Evolutionary conservation across 2,888 invertebrate genomes (phyloP).

Genomic region (Tachina grossa): DNA sequence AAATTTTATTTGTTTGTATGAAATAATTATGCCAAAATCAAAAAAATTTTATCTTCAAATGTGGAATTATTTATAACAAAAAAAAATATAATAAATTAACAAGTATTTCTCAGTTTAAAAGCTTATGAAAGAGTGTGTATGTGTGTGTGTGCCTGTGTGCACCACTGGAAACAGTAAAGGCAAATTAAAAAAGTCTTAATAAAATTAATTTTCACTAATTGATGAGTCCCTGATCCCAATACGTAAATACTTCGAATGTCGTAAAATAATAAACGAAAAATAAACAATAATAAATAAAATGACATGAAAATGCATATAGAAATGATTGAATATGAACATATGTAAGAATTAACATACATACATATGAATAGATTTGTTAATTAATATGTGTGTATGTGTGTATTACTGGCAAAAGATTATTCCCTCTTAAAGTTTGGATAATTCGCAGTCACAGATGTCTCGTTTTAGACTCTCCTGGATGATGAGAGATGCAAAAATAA

Average conservation of each 20-base stretch:
- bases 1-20: background rate
- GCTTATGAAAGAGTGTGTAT: background rate
- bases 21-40: conserved; percentile 46
- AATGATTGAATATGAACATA: conserved; percentile 24
- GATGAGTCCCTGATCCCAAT: conserved; percentile 82
- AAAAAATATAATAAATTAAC: background rate
- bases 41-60: conserved; percentile 42
- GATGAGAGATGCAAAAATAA: background rate
- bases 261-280: conserved; percentile 34
- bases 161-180: conserved; percentile 40
- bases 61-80: conserved; percentile 39
- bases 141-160: background rate
- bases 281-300: conserved; percentile 36
- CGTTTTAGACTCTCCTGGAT: background rate
- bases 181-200: conserved; percentile 71
- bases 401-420: conserved; percentile 42
- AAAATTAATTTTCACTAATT: conserved; percentile 81
- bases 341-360: background rate
- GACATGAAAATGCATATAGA: conserved; percentile 41
- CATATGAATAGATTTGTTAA: background rate
- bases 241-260: conserved; percentile 76
- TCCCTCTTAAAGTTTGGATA: background rate
- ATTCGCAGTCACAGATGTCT: background rate
- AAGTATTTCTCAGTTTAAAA: too few relatives aligned
- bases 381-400: background rate